These are phyloP conservation scores for Drosophila melanica DNA, from an alignment of 1,140 invertebrate genomes.

Conservation along the genomic window DNA sequence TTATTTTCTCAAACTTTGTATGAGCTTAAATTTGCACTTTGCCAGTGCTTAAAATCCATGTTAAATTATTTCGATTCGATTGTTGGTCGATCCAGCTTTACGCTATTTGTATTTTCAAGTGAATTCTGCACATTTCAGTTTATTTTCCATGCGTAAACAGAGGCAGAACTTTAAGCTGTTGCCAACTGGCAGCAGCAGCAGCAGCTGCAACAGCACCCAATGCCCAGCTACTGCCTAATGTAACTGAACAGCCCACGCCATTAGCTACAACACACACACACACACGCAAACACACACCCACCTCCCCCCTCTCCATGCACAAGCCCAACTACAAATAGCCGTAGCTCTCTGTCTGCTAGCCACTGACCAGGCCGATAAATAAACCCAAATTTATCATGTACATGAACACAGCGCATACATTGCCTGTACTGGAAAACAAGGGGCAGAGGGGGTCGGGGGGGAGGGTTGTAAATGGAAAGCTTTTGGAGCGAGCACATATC, in stretches of 20 bases:
- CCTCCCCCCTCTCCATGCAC: not conserved
- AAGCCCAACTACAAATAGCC: slow-evolving; percentile 63
- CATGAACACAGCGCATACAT: slow-evolving; percentile 39
- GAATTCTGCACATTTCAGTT: slow-evolving; percentile 5
- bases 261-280: slow-evolving; percentile 55
- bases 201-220: slow-evolving; percentile 59
- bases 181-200: slow-evolving; percentile 39
- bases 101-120: not conserved
- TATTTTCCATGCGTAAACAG: slow-evolving; percentile 9
- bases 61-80: too few species aligned
- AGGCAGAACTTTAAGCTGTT: slow-evolving; percentile 59
- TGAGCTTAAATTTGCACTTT: too few species aligned
- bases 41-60: too few species aligned
- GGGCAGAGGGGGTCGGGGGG: not conserved
- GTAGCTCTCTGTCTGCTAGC: slow-evolving; percentile 43
- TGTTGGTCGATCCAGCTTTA: not conserved
- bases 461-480: not conserved
- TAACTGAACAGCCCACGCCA: slow-evolving; percentile 64
- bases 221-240: slow-evolving; percentile 47
- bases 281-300: slow-evolving; percentile 8
- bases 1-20: too few species aligned
- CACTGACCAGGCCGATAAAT: slow-evolving; percentile 71
- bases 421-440: not conserved
- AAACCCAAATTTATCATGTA: slow-evolving; percentile 80
- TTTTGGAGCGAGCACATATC: slow-evolving; percentile 59